Base-by-base conservation (phyloP, 2,113 vertebrate species). In the Sinocyclocheilus anshuiensis region DNA sequence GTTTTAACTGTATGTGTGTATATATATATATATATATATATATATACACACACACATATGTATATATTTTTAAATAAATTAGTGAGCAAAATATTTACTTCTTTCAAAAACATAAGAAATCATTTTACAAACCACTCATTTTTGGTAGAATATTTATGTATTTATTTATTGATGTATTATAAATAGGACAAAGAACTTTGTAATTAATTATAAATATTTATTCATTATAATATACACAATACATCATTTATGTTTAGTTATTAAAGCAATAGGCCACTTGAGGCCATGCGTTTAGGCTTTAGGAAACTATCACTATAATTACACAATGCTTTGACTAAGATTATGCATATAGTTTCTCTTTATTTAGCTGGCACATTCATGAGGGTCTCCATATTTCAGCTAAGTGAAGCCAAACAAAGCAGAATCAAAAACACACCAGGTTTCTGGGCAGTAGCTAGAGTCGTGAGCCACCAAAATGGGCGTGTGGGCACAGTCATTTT, bases 401-500 rank as follows among this genome's bases (percentile, higher is more conserved):
- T 77, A 55, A 22, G 22, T 53, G 33, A 63, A 79, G 63, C 55
- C 33, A 61, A 82, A 85, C 39, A 67, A 77, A 76, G 59, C 77
- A 85, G 77, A 85, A 2, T 74, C 10, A 67, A 55, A 63, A 42
- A 42, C 39, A 77, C 72, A 57, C 16, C 81, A 79, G 65, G 53
- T 86, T 86, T 65, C 39, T 50, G 69, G 88, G 89, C 87, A 89
- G 55, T 74, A 88, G 79, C 87, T 89, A 83, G 83, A 89, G 88
- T 86, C 80, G 79, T 86, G 88, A 89, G 74, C 75, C 84, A 85
- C 75, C 88, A 75, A 83, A 79, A 89, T 89, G 90, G 89, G 77
- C 75, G 88, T 89, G 89, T 90, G 89, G 84, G 85, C 85, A 86
- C 72, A 61, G 48, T 86, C 83, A 88, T 91, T 91, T 91, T 91